Base-by-base conservation (phyloP, 2,888 invertebrate genomes). In the Lottia gigantea region DNA sequence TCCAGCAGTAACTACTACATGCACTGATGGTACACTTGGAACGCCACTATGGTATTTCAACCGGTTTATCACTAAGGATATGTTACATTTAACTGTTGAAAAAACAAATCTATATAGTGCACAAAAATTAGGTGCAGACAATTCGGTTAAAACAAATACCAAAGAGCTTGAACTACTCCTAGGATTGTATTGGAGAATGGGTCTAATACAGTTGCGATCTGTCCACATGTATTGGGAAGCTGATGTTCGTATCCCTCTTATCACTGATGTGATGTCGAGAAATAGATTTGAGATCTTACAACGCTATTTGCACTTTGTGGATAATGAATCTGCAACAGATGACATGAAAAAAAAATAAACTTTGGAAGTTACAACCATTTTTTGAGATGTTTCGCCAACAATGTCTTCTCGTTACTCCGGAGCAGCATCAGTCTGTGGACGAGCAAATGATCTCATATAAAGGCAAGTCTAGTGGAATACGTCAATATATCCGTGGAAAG, bases 381-480 rank as follows among this genome's bases (percentile, higher is more conserved):
- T 3, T 70, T 45, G 45, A 72, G n/a, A 78, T 16, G 26, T 47
- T 71, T 11, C 46, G 46, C 16, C 15, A 12, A 7, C 49, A 80
- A 66, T 75, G 77, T 47, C 26, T 64, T 46, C 78, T 74, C 71
- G 67, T 84, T 65, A 75, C 79, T 71, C 77, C 78, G 46, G 81
- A 83, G 71, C 82, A 85, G 68, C 65, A 78, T 46, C 65, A 72
- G 64, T 71, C 78, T 16, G 71, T 84, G 31, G 84, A 85, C 71
- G 81, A 85, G 66, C 68, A 80, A 25, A 84, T 82, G 71, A 78
- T 81, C 7, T 82, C 83, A 19, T 85, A 82, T 76, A 83, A 82
- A 71, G 81, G 83, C 11, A 71, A 76, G 45, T 64, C 23, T 3
- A 26, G 16, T 45, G 69, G 70, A 66, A 62, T 77, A 25, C 71